Base-by-base conservation (phyloP, 2,888 invertebrate genomes). In the Ptilodon capucinus region DNA sequence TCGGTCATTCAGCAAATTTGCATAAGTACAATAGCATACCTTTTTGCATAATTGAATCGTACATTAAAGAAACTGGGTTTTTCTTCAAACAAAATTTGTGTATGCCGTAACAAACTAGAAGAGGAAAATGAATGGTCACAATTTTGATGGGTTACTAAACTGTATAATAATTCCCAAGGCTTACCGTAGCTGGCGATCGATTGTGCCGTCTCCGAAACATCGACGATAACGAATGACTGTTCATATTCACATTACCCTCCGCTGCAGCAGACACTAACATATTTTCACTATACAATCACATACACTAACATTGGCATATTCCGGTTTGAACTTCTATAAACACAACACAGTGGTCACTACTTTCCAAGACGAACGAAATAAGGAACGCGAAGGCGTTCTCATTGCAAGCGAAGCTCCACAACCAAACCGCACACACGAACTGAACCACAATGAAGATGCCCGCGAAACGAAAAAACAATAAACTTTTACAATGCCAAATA, bases 241-340 rank as follows among this genome's bases (percentile, higher is more conserved):
- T 76, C 53, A 84, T 76, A 38, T 76, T 76, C 53, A 84, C 60
- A 56, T 76, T 83, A 30, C 79, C 71, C 36, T 81, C 62, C 6
- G 79, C 71, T 13, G 75, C 68, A 17, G 77, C 64, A 21, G 87
- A 82, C 62, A 83, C 79, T 61, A 88, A 72, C 90, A 89, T 89
- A 57, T 68, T 40, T 54, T 32, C 55, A 56, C 55, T 50, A 53
- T 51, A 58, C 65, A 54, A 54, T 48, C 54, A 62, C 52, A 49
- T 23, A 57, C 69, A 70, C 69, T 62, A 51, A 63, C 60, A 53
- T 64, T 55, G 58, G 55, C 44, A 45, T 68, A 68, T 68, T 44
- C 54, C 49, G 7, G 42, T 48, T 57, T 54, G 54, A 67, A 64
- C 64, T 54, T 42, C 42, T 13, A 7, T 39, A 35, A 43, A 35